These are phyloP conservation scores for Aproaerema taeniolella DNA, from an alignment of 2,888 invertebrate species.

Conservation along the genomic window DNA sequence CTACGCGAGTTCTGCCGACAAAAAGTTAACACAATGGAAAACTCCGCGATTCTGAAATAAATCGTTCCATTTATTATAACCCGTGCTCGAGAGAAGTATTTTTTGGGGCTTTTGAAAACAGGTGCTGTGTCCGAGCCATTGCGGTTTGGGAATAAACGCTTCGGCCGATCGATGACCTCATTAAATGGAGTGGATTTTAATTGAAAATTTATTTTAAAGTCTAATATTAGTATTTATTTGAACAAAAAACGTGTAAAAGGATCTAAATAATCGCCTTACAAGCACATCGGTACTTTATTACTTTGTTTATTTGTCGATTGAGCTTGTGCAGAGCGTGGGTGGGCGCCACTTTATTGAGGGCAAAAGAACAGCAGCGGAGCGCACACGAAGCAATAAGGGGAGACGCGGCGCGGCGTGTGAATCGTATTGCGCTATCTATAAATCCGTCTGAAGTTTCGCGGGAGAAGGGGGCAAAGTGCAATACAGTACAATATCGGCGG, in stretches of 20 bases:
- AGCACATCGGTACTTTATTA: too few species aligned
- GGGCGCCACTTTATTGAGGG: neutral
- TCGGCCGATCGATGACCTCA: too few species aligned
- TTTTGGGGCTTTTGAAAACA: conserved; percentile 31
- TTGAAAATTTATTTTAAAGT: too few species aligned
- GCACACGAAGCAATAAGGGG: conserved; percentile 30
- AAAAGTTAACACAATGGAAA: conserved; percentile 64
- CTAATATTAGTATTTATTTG: too few species aligned
- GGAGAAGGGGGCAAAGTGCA: conserved; percentile 29
- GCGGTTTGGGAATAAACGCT: too few species aligned
- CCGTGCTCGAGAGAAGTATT: conserved; percentile 1
- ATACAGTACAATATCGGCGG: conserved; percentile 46
- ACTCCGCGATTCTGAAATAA: conserved; percentile 47
- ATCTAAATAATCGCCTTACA: too few species aligned
- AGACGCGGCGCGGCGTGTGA: too few species aligned
- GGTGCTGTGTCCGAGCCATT: conserved; percentile 23
- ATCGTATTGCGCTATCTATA: conserved; percentile 23
- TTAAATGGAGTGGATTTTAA: too few species aligned
- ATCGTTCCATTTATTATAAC: conserved; percentile 10
- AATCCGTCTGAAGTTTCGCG: conserved; percentile 29
- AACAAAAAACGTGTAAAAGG: too few species aligned
- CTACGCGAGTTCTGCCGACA: conserved; percentile 43
- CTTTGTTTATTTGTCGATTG: too few species aligned
- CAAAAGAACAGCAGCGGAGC: conserved; percentile 21
- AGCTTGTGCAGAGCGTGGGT: neutral